A percentile compares a stretch with the other conserved stretches of the same genome.
Conservation (phyloP, 2,888 invertebrate genomes). For the Carcina quercana region DNA sequence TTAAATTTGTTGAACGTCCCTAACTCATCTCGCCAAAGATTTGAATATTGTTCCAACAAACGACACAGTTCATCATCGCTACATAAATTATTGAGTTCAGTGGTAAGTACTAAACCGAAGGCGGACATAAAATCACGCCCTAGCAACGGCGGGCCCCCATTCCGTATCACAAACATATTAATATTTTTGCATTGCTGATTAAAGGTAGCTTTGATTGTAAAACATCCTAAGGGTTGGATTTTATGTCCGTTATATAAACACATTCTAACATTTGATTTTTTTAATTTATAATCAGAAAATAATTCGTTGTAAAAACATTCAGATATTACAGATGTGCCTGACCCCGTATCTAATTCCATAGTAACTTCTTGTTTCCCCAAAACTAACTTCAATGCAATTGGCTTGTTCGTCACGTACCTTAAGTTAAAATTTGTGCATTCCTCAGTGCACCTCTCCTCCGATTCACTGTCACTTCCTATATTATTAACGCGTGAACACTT, state of each 20-base stretch:
- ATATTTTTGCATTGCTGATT: slow-evolving; percentile 8
- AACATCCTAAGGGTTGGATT: slow-evolving; percentile 17
- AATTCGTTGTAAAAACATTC: slow-evolving; percentile 9
- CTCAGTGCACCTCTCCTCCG: slow-evolving; percentile 5
- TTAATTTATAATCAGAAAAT: slow-evolving; percentile 7
- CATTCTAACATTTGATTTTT: slow-evolving; percentile 13
- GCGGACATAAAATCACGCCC: slow-evolving; percentile 16
- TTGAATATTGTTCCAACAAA: slow-evolving; percentile 6
- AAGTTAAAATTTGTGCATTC: slow-evolving; percentile 16
- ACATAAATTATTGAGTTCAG: slow-evolving; percentile 2
- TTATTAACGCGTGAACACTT: slow-evolving; percentile 5
- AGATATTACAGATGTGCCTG: slow-evolving; percentile 15
- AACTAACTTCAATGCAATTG: slow-evolving; percentile 9
- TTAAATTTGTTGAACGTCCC: slow-evolving; percentile 17
- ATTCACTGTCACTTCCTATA: slow-evolving; percentile 1
- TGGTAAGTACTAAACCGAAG: slow-evolving; percentile 9
- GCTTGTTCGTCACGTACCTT: slow-evolving; percentile 15
- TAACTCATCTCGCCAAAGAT: slow-evolving; percentile 15
- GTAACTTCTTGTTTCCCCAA: slow-evolving; percentile 4
- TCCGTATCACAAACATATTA: slow-evolving; percentile 17
- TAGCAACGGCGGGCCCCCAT: slow-evolving; percentile 16
- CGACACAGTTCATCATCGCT: slow-evolving; percentile 1
- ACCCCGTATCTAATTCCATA: slow-evolving; percentile 19
- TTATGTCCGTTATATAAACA: slow-evolving; percentile 22
- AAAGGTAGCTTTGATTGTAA: slow-evolving; percentile 5